Evolutionary conservation across 2,888 invertebrate genomes (phyloP).

Genomic region (Drymonia ruficornis): DNA sequence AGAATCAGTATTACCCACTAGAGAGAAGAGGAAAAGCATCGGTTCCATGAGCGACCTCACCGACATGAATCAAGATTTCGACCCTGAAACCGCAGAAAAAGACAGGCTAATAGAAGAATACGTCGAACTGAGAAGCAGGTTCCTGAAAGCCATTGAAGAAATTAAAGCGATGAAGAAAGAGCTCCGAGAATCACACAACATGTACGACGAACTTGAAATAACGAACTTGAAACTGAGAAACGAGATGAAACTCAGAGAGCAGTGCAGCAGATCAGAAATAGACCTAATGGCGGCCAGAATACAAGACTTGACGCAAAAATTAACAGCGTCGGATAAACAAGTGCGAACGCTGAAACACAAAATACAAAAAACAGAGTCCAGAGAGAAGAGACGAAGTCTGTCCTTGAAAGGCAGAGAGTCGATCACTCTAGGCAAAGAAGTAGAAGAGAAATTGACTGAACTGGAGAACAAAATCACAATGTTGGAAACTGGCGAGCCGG

Average conservation of each 20-base stretch:
- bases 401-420: conserved; percentile 94
- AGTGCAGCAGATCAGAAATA: conserved; percentile 89
- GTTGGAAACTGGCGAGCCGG: conserved; percentile 82
- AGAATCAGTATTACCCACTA: conserved; percentile 72
- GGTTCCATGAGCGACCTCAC: conserved; percentile 93
- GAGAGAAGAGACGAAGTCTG: conserved; percentile 91
- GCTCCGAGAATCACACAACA: conserved; percentile 90
- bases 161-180: conserved; percentile 93
- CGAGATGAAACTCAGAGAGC: conserved; percentile 87
- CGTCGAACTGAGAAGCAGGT: conserved; percentile 89
- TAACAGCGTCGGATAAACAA: conserved; percentile 92
- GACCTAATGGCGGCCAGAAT: conserved; percentile 93
- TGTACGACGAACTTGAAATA: conserved; percentile 92
- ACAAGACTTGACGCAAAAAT: conserved; percentile 92
- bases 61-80: conserved; percentile 90
- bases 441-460: conserved; percentile 93
- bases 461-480: conserved; percentile 90
- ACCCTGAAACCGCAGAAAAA: conserved; percentile 89
- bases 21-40: conserved; percentile 87
- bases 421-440: conserved; percentile 91
- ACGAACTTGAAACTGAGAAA: conserved; percentile 90
- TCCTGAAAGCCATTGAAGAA: conserved; percentile 93
- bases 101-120: conserved; percentile 93
- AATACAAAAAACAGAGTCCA: conserved; percentile 89
- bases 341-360: conserved; percentile 92